A percentile compares a stretch with the other conserved stretches of the same genome.
Conservation (phyloP, 2,888 invertebrate species). For the Digitonthophagus gazella region DNA sequence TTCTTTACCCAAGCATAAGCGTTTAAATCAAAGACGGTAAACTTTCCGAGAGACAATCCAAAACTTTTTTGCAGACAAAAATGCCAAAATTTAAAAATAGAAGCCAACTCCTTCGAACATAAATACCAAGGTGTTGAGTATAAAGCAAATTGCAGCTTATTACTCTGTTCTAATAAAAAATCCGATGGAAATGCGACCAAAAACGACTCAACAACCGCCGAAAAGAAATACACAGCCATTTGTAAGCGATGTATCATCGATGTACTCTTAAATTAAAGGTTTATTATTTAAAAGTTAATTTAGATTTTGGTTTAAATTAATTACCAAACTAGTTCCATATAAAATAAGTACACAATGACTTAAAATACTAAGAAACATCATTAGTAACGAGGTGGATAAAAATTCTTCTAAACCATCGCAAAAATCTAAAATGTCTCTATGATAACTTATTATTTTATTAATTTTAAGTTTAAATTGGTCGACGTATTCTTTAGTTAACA, state of each 20-base stretch:
- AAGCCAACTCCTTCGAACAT: not conserved
- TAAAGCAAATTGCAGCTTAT: not conserved
- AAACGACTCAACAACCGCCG: not conserved
- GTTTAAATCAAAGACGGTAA: not conserved
- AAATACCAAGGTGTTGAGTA: not conserved
- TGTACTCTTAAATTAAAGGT: too few relatives aligned
- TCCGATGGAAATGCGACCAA: not conserved
- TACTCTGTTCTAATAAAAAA: not conserved
- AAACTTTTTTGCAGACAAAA: not conserved
- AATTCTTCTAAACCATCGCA: not conserved
- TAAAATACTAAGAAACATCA: not conserved
- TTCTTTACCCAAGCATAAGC: not conserved
- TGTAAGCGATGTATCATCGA: not conserved
- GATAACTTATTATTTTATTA: not conserved
- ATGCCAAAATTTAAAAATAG: not conserved
- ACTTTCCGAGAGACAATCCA: not conserved
- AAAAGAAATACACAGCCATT: not conserved
- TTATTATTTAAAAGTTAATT: too few relatives aligned
- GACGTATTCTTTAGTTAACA: not conserved
- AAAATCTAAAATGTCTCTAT: not conserved
- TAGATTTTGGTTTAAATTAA: too few relatives aligned
- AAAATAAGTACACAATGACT: not conserved
- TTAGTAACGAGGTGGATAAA: not conserved
- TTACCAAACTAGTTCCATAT: not conserved
- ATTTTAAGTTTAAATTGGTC: not conserved